Evolutionary conservation across 2,888 invertebrate species (phyloP).

Genomic region (Mystacides longicornis): DNA sequence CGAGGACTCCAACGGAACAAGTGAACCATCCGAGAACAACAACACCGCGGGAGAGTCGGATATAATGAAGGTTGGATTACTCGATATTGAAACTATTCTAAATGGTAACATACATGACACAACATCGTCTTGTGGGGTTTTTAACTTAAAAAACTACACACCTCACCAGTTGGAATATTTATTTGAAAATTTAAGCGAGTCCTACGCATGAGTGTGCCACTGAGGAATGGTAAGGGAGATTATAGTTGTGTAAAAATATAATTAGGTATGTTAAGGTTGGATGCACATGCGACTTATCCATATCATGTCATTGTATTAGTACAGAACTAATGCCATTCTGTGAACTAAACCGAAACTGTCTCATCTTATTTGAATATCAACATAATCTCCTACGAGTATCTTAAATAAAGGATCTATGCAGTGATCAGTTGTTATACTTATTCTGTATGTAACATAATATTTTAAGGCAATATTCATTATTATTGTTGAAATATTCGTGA

Average conservation of each 20-base stretch:
- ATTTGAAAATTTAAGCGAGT: constrained; percentile 58
- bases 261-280: too few species aligned
- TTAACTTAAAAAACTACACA: constrained; percentile 46
- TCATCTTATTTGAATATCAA: too few species aligned
- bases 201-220: constrained; percentile 53
- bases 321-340: too few species aligned
- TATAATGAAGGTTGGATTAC: constrained; percentile 19
- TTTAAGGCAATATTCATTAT: not conserved
- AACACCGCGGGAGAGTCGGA: constrained; percentile 34
- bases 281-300: too few species aligned
- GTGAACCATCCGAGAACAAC: constrained; percentile 20
- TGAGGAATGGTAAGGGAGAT: too few species aligned
- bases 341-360: too few species aligned
- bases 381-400: too few species aligned
- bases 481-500: constrained; percentile 12
- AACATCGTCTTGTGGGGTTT: constrained; percentile 45
- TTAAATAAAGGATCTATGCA: constrained; percentile 51
- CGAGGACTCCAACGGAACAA: constrained; percentile 12
- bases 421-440: constrained; percentile 41
- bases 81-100: constrained; percentile 35
- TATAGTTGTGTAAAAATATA: too few species aligned
- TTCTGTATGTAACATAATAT: constrained; percentile 7
- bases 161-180: constrained; percentile 52
- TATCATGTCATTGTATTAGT: too few species aligned
- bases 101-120: constrained; percentile 47